Conservation (phyloP, 1,140 invertebrate genomes). For the Battus philenor region DNA sequence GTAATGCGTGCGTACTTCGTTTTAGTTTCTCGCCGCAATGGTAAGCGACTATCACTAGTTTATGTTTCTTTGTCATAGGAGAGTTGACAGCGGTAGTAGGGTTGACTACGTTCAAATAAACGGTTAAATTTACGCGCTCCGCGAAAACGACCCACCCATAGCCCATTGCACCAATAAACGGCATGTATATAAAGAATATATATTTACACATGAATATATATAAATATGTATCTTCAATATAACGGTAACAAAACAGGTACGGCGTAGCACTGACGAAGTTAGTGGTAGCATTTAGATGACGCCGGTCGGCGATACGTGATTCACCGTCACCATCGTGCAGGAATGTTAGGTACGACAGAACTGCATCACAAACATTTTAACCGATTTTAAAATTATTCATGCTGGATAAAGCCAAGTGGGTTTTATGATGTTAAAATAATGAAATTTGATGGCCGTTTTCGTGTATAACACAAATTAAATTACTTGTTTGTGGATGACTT, state of each 20-base stretch:
- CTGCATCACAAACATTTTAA: constrained; percentile 31
- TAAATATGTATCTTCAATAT: constrained; percentile 19
- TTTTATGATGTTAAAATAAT: no score
- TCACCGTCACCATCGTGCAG: constrained; percentile 45
- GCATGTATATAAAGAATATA: constrained; percentile 24
- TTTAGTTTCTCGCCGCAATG: constrained; percentile 27
- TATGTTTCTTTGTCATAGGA: constrained; percentile 65
- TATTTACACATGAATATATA: no score
- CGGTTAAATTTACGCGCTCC: constrained; percentile 42
- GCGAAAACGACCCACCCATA: constrained; percentile 44
- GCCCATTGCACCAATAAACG: constrained; percentile 31
- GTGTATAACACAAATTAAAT: no score
- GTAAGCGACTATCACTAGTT: constrained; percentile 27
- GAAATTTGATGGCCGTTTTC: no score
- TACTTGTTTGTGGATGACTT: no score
- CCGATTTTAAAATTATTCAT: no score
- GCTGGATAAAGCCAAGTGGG: constrained; percentile 59
- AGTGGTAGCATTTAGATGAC: constrained; percentile 57
- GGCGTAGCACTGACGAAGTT: constrained; percentile 49
- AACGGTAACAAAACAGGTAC: constrained; percentile 11
- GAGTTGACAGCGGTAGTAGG: constrained; percentile 62
- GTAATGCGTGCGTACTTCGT: constrained; percentile 66
- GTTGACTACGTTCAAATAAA: constrained; percentile 24
- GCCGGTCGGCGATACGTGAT: constrained; percentile 28
- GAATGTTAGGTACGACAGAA: constrained; percentile 41